Evolutionary conservation across 2,888 invertebrate species (phyloP).

Genomic region (Erebia epiphron): DNA sequence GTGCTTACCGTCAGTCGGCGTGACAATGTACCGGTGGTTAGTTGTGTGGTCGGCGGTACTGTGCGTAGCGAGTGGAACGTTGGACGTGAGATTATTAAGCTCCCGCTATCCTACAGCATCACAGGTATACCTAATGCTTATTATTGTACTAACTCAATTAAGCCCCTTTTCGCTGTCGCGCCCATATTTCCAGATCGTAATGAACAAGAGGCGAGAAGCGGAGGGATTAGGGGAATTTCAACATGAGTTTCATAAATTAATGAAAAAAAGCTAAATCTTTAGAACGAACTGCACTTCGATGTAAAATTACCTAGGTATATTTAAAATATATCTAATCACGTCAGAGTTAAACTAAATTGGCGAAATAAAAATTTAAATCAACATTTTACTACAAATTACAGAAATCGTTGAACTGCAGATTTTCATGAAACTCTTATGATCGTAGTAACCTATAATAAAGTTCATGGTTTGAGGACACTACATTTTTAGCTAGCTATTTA

Average conservation of each 20-base stretch:
- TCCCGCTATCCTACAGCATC: slow-evolving; percentile 45
- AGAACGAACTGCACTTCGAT: no score
- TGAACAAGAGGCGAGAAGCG: background rate
- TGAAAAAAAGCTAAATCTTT: no score
- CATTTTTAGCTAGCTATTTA: no score
- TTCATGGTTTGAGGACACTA: no score
- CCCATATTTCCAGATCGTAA: background rate
- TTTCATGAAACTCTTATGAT: background rate
- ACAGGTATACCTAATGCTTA: slow-evolving; percentile 34
- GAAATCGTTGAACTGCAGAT: background rate
- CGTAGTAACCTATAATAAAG: no score
- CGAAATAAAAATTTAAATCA: no score
- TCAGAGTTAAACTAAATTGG: no score
- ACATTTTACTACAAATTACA: background rate
- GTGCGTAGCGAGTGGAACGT: slow-evolving; percentile 53
- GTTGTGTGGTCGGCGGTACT: slow-evolving; percentile 55
- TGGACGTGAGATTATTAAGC: slow-evolving; percentile 51
- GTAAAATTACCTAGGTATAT: no score
- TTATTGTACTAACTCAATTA: background rate
- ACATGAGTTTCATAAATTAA: no score
- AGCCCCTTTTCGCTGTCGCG: background rate
- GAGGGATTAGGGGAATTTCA: no score
- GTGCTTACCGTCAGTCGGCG: slow-evolving; percentile 44
- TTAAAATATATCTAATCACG: no score
- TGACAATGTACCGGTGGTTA: slow-evolving; percentile 64